Evolutionary conservation across 2,113 vertebrate species (phyloP).

Genomic region (Mobula birostris): DNA sequence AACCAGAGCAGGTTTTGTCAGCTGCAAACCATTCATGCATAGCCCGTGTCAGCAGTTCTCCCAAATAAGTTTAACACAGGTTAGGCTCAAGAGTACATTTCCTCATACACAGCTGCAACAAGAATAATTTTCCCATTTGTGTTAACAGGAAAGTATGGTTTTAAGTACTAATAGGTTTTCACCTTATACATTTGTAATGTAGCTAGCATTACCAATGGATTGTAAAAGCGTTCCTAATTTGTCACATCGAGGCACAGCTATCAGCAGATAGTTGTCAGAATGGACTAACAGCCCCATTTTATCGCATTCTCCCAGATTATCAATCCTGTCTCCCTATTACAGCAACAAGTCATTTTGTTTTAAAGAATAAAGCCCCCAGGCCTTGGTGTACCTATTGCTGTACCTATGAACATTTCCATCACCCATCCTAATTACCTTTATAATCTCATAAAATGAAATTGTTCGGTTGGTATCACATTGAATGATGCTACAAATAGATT

Average conservation of each 20-base stretch:
- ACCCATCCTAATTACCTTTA: not conserved
- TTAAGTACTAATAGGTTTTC: constrained; percentile 16
- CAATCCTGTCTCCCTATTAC: not conserved
- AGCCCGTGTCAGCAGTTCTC: not conserved
- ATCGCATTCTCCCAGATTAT: constrained; percentile 24
- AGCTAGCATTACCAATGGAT: not conserved
- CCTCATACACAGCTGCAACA: not conserved
- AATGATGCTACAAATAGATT: not conserved
- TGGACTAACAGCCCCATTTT: not conserved
- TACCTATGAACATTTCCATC: not conserved
- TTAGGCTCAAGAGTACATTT: not conserved
- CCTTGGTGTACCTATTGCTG: not conserved
- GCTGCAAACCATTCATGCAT: not conserved
- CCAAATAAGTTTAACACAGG: not conserved
- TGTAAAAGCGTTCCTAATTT: not conserved
- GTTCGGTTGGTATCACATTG: not conserved
- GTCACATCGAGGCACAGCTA: not conserved
- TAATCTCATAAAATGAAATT: not conserved
- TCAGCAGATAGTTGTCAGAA: not conserved
- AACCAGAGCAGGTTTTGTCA: not conserved
- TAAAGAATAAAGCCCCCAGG: not conserved
- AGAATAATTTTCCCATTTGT: not conserved
- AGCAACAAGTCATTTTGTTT: not conserved
- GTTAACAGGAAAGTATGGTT: not conserved
- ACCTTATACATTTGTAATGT: not conserved